Evolutionary conservation across 2,888 invertebrate genomes (phyloP).

Genomic region (Cistogaster globosa): DNA sequence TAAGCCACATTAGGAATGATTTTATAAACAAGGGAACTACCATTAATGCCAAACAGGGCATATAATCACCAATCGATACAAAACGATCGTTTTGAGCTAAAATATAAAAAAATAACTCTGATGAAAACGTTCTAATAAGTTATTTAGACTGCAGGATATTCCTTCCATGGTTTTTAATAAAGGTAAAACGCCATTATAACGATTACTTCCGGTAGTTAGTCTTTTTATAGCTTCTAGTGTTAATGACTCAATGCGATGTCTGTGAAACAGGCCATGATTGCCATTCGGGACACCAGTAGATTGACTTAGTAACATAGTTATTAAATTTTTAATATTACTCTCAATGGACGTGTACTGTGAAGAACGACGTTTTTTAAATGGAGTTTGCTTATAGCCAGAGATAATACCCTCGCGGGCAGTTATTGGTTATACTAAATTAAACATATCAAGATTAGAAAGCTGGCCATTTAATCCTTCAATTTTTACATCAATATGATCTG

Average conservation of each 20-base stretch:
- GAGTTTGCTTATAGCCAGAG: conserved; percentile 89
- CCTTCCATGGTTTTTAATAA: conserved; percentile 90
- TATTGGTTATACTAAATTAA: conserved; percentile 95
- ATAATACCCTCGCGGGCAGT: conserved; percentile 92
- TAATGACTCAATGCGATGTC: conserved; percentile 93
- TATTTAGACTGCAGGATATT: conserved; percentile 96
- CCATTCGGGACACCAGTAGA: conserved; percentile 96
- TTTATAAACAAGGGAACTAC: conserved; percentile 90
- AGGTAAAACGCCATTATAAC: conserved; percentile 72
- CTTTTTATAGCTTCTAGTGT: conserved; percentile 89
- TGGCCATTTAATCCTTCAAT: conserved; percentile 98
- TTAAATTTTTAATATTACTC: conserved; percentile 88
- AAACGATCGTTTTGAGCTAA: conserved; percentile 94
- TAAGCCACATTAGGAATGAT: conserved; percentile 91
- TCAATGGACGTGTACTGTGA: conserved; percentile 74
- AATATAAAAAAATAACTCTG: conserved; percentile 99
- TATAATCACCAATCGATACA: conserved; percentile 95
- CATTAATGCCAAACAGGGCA: conserved; percentile 93
- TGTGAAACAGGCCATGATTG: conserved; percentile 97
- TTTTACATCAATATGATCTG: conserved; percentile 90
- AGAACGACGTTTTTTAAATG: conserved; percentile 77
- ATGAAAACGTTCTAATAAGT: conserved; percentile 97
- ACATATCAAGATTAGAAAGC: conserved; percentile 97
- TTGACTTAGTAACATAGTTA: conserved; percentile 92
- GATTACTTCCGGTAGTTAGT: conserved; percentile 73